Conservation (phyloP, 2,888 invertebrate genomes). For the Drosophila mulleri region DNA sequence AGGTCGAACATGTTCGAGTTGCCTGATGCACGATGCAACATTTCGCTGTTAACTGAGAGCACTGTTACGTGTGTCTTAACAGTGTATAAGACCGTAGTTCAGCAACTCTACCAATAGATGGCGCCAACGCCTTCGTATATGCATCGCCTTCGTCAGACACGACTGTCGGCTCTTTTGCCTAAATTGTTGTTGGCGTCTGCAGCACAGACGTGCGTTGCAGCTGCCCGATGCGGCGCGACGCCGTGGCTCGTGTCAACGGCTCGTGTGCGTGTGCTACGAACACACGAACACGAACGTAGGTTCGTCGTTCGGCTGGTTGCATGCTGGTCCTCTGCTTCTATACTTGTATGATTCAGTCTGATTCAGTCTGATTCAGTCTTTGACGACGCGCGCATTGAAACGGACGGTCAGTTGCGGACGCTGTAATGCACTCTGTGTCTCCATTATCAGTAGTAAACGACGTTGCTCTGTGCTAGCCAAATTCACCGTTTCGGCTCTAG, state of each 20-base stretch:
- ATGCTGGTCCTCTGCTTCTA: slow-evolving; percentile 25
- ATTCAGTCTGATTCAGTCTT: slow-evolving; percentile 70
- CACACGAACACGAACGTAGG: background rate
- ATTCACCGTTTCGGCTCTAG: slow-evolving; percentile 51
- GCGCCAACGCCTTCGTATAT: slow-evolving; percentile 22
- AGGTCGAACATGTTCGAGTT: slow-evolving; percentile 36
- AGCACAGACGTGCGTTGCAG: slow-evolving; percentile 51
- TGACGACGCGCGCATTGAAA: slow-evolving; percentile 74
- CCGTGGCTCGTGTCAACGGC: slow-evolving; percentile 10
- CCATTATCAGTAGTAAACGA: slow-evolving; percentile 16
- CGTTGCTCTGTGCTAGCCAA: slow-evolving; percentile 24
- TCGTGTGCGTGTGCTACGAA: slow-evolving; percentile 19
- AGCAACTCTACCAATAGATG: slow-evolving; percentile 30
- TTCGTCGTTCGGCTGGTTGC: slow-evolving; percentile 24
- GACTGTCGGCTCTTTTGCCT: slow-evolving; percentile 24
- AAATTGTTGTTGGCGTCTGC: slow-evolving; percentile 33
- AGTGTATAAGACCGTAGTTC: slow-evolving; percentile 59
- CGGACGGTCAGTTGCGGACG: slow-evolving; percentile 69
- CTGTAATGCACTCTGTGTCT: slow-evolving; percentile 24
- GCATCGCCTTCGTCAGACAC: slow-evolving; percentile 20
- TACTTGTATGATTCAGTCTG: slow-evolving; percentile 56
- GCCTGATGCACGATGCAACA: slow-evolving; percentile 22
- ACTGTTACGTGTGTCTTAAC: slow-evolving; percentile 24
- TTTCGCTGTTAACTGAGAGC: slow-evolving; percentile 9
- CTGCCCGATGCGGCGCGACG: slow-evolving; percentile 21